A percentile compares a stretch with the other conserved stretches of the same genome.
These are phyloP conservation scores for Chalcosyrphus nemorum DNA, from an alignment of 2,888 invertebrate species.

Conservation along the genomic window DNA sequence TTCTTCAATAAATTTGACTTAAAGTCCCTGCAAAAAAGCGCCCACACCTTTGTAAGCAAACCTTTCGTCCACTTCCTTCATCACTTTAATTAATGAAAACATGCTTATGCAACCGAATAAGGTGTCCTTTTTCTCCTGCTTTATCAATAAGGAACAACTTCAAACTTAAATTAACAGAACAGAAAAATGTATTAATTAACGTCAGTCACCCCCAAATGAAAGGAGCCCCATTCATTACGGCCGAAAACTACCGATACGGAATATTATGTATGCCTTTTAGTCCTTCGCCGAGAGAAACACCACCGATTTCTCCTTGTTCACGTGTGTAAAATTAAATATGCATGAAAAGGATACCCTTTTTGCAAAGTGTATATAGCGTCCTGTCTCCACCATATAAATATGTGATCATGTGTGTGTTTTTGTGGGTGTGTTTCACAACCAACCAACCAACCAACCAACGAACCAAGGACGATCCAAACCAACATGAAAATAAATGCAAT, in stretches of 20 bases:
- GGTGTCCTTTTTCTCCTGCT: neutral
- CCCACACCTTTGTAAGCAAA: too few relatives aligned
- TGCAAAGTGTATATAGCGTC: neutral
- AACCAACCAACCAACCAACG: too few relatives aligned
- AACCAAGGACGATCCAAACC: constrained; percentile 5
- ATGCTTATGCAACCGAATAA: neutral
- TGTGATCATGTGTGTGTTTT: neutral
- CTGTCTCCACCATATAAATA: neutral
- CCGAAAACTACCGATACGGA: neutral
- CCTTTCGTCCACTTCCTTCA: neutral
- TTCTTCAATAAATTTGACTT: too few relatives aligned
- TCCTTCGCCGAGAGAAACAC: neutral
- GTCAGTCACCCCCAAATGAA: neutral
- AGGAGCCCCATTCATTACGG: neutral
- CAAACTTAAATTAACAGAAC: constrained; percentile 22
- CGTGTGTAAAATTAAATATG: constrained; percentile 48
- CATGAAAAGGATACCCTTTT: constrained; percentile 45
- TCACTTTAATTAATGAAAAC: neutral
- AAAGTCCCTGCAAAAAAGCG: too few relatives aligned
- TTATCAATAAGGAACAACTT: neutral
- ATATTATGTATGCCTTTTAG: neutral
- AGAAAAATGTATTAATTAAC: constrained; percentile 49
- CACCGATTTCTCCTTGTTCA: constrained; percentile 17
- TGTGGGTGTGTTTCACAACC: neutral
- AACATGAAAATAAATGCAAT: constrained; percentile 59